Evolutionary conservation across 2,888 invertebrate genomes (phyloP).

Genomic region (Sinotaia quadrata): DNA sequence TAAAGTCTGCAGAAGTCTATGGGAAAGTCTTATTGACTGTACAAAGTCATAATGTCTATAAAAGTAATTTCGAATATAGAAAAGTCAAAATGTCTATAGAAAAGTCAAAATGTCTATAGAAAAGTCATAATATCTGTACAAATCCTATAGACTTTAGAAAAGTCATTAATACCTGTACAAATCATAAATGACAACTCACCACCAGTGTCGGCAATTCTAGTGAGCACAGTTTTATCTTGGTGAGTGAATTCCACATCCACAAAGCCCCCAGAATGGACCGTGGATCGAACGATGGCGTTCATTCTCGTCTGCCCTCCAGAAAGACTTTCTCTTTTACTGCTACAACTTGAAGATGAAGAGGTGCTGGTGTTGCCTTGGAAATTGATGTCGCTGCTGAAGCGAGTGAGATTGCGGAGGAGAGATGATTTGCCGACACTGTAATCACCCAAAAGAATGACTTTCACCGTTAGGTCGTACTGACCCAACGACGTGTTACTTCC

Average conservation of each 20-base stretch:
- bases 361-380: not conserved
- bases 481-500: too few species aligned
- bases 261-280: conserved; percentile 25
- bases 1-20: too few species aligned
- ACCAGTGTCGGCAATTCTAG: conserved; percentile 35
- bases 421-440: conserved; percentile 36
- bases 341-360: not conserved
- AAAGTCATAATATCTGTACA: too few species aligned
- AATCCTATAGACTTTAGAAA: too few species aligned
- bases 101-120: too few species aligned
- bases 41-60: too few species aligned
- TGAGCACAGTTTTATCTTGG: conserved; percentile 17
- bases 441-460: conserved; percentile 35
- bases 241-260: conserved; percentile 29
- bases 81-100: too few species aligned
- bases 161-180: too few species aligned
- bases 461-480: conserved; percentile 20
- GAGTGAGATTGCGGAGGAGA: conserved; percentile 26
- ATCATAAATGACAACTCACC: conserved; percentile 16
- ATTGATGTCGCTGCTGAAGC: conserved; percentile 10
- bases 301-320: not conserved
- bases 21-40: too few species aligned
- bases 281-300: conserved; percentile 7
- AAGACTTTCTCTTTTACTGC: not conserved
- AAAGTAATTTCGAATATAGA: too few species aligned